Evolutionary conservation across 2,888 invertebrate genomes (phyloP), one percentile per base, ranked within the genome.

Genomic region (Thecophora atra): DNA sequence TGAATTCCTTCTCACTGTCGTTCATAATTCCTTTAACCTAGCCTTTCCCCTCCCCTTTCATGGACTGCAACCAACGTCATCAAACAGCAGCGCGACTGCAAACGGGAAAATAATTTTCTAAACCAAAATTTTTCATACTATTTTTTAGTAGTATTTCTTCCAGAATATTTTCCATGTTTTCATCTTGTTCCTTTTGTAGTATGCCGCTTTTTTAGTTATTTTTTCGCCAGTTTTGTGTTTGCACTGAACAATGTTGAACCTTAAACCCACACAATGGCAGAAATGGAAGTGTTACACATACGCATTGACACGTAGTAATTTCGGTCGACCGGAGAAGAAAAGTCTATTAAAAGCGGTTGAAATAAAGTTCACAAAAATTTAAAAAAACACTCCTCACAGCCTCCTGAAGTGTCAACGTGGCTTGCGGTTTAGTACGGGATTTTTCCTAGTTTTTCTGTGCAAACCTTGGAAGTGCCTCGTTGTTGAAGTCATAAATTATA

Each of bases 291-390:
- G 58, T 26, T 28, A 17, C 11, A 17, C 24, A 26, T 11, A 58
- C 15, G 4, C 47, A 15, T 47, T 1, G 15, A n/a, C 6, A n/a
- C 47, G 17, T 5, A 15, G 58, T 3, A 5, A 4, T 15, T 15
- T 15, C 11, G 15, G 3, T 15, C 15, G 28, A 15, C 26, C 15
- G 26, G 26, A 6, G 56, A 21, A 21, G 58, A 13, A 28, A 58
- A 26, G 28, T 28, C 28, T 58, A 58, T 58, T 58, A 58, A 58
- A 47, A 24, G 26, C 28, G 26, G 28, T 58, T 58, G 5, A 58
- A 58, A 58, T 28, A 28, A 58, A 58, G 58, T 58, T 28, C 58
- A n/a, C n/a, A n/a, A n/a, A n/a, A n/a, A n/a, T n/a, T 11, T 58
- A 24, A 28, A 28, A 28, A 28, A 58, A 24, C 28, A 24, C n/a